Percentiles rank a stretch among this genome's conserved stretches.
These are phyloP conservation scores for Pseudopodoces humilis DNA, from an alignment of 2,113 vertebrate species.

Conservation along the genomic window DNA sequence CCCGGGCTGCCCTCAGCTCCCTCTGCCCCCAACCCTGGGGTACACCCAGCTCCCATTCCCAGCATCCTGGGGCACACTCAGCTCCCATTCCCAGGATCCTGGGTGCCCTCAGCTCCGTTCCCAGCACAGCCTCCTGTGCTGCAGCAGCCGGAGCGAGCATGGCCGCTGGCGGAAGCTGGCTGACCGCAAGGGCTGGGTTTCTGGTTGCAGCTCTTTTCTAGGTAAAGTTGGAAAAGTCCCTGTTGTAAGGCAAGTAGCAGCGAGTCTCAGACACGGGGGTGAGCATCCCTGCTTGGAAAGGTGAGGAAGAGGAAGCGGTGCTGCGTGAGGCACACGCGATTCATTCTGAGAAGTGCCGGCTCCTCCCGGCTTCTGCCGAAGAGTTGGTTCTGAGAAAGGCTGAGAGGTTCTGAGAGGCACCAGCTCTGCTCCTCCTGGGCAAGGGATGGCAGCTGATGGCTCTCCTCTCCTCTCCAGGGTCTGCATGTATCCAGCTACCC, in stretches of 20 bases:
- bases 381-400: slow-evolving; percentile 63
- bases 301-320: slow-evolving; percentile 73
- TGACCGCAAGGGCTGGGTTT: slow-evolving; percentile 69
- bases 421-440: not conserved
- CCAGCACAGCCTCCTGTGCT: no score
- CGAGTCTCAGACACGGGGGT: slow-evolving; percentile 69
- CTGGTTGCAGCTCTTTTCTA: slow-evolving; percentile 72
- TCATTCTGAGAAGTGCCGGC: slow-evolving; percentile 82
- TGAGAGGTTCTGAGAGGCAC: not conserved
- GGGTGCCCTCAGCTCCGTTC: rapidly evolving
- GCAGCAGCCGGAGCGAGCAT: no score
- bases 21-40: not conserved
- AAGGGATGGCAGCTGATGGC: not conserved
- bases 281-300: slow-evolving; percentile 62
- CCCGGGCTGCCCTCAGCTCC: rapidly evolving
- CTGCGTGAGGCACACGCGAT: slow-evolving; percentile 61
- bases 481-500: not conserved
- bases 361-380: slow-evolving; percentile 49
- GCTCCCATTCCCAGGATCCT: rapidly evolving
- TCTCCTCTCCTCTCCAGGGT: not conserved
- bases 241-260: not conserved
- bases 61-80: not conserved
- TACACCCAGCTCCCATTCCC: rapidly evolving
- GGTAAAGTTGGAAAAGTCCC: slow-evolving; percentile 85
- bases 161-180: slow-evolving; percentile 75